Evolutionary conservation across 2,797 vertebrate species (phyloP), one percentile per base, ranked within the genome.

Genomic region (Enteromius afrohamiltoni): DNA sequence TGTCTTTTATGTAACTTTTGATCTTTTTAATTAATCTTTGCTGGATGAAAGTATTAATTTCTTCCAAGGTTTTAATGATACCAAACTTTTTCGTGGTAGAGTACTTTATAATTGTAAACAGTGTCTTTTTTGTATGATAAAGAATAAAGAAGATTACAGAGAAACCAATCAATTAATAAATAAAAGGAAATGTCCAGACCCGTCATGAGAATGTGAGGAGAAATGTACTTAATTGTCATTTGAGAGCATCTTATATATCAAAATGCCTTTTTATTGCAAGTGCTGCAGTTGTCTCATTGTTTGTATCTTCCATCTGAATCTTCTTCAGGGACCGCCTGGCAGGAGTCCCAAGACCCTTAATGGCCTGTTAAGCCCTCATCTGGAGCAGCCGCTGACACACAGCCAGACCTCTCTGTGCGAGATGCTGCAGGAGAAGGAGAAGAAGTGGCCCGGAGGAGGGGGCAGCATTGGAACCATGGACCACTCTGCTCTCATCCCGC

Each of bases 391-490:
- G 6, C 94, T 97, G 78, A 95, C 93, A 89, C 96, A 95, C 75
- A 99, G 98, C 87, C 97, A 97, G 87, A 97, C 95, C 2, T 99
- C 97, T 0, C 91, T 98, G 76, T 97, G 96, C 1, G 97, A 99
- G 87, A 98, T 97, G 91, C 92, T 98, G 62, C 97, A 99, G 89
- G 97, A 97, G 88, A 95, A 94, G 84, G 93, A 95, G 74, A 98
- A 97, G 80, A 94, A 96, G 73, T 96, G 96, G 89, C 64, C 64
- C 0, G 60, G 77, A 34, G 94, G 31, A 21, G 7, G 21, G 13
- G 9, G 40, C 3, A 23, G 53, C 13, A 19, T 75, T 21, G 77
- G 49, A 17, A 42, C 95, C 83, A 95, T 99, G 94, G 97, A 99
- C 86, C 97, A 98, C 76, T 97, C 97, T 0, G 96, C 97, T 70